Conservation (phyloP, 1,140 invertebrate species). For the Bombus ignitus region DNA sequence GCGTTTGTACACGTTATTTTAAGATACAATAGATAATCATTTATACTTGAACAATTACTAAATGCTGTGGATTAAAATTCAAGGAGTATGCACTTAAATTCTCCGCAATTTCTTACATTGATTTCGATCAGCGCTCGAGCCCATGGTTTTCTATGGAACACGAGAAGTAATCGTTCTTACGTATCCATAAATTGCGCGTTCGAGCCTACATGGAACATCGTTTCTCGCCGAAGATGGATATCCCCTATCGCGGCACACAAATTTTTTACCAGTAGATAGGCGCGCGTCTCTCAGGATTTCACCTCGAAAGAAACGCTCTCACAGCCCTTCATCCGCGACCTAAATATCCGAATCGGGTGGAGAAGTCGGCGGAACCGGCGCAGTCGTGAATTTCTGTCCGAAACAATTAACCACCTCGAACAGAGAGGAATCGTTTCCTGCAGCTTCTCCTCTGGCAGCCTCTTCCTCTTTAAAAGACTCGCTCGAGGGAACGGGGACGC, state of each 20-base stretch:
- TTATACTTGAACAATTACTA: too few relatives aligned
- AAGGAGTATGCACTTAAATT: neutral
- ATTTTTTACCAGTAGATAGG: neutral
- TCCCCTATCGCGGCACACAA: slow-evolving; percentile 4
- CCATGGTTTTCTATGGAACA: neutral
- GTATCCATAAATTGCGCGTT: slow-evolving; percentile 24
- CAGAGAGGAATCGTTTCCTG: neutral
- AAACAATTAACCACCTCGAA: slow-evolving; percentile 12
- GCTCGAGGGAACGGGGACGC: neutral
- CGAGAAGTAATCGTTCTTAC: slow-evolving; percentile 16
- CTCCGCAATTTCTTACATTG: neutral
- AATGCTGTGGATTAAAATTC: neutral
- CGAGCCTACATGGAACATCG: neutral
- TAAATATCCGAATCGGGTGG: slow-evolving; percentile 28
- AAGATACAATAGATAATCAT: too few relatives aligned
- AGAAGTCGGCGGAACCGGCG: neutral
- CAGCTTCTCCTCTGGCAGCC: neutral
- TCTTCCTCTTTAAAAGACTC: neutral
- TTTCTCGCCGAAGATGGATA: slow-evolving; percentile 8
- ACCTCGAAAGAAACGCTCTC: slow-evolving; percentile 18
- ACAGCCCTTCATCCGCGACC: slow-evolving; percentile 6
- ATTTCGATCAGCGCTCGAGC: neutral
- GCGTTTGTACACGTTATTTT: too few relatives aligned
- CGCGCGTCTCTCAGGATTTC: slow-evolving; percentile 30
- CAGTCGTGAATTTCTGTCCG: slow-evolving; percentile 13